Percentiles rank a stretch among this genome's conserved stretches.
phyloP scores from a whole-genome alignment of 53 echinoderm and acorn worm genomes.

The Hippasteria phrygiana region DNA sequence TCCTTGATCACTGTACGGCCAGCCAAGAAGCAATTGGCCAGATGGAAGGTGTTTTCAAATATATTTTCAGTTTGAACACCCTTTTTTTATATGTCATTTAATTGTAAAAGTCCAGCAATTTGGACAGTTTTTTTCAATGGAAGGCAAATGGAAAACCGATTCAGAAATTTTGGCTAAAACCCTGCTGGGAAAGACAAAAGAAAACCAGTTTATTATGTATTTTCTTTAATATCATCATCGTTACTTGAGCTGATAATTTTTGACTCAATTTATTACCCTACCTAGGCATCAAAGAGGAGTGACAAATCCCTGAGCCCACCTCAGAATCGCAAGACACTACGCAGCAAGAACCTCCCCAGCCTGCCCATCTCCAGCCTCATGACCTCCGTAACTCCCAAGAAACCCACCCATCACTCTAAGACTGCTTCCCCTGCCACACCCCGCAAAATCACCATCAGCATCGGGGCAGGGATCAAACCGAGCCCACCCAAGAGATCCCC shows the following conservation, averaged over 20 bases:
- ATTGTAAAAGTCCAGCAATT: too few relatives aligned
- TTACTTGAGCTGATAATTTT: not conserved
- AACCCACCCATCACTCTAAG: constrained; percentile 68
- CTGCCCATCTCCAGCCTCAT: constrained; percentile 81
- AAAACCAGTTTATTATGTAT: too few relatives aligned
- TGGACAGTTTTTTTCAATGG: too few relatives aligned
- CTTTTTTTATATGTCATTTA: too few relatives aligned
- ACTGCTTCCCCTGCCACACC: constrained; percentile 47
- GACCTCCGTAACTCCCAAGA: constrained; percentile 80
- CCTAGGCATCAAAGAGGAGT: not conserved
- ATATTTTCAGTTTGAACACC: too few relatives aligned
- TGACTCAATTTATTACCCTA: not conserved
- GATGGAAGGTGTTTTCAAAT: too few relatives aligned
- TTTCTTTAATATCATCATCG: not conserved
- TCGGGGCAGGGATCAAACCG: constrained; percentile 42
- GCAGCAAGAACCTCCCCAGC: constrained; percentile 71
- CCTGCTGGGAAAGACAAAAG: too few relatives aligned
- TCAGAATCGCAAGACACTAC: not conserved
- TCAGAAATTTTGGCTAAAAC: too few relatives aligned
- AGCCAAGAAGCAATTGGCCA: too few relatives aligned
- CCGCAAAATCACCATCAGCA: constrained; percentile 54
- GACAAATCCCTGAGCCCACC: constrained; percentile 47
- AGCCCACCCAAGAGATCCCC: constrained; percentile 21
- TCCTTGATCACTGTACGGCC: too few relatives aligned
- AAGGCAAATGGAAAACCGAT: too few relatives aligned